phyloP scores from a whole-genome alignment of 1,140 invertebrate species.

The Latrodectus geometricus region DNA sequence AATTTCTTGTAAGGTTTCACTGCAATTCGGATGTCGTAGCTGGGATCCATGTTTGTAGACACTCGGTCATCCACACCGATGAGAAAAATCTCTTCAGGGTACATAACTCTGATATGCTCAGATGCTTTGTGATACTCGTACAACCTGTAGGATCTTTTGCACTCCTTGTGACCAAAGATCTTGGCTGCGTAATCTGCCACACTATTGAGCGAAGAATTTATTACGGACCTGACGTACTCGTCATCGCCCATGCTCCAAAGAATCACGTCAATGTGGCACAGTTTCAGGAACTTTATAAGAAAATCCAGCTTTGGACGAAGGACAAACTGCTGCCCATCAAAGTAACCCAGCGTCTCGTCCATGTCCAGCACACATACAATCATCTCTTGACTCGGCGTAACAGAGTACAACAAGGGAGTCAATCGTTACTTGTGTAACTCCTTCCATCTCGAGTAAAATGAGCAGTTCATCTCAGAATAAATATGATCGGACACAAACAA shows the following conservation, averaged over 20 bases:
- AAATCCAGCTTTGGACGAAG: slow-evolving; percentile 12
- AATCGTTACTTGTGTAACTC: no score
- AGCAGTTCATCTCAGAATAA: no score
- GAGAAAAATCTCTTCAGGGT: not conserved
- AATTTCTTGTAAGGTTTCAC: slow-evolving; percentile 6
- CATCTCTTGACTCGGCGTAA: no score
- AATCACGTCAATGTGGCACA: slow-evolving; percentile 6
- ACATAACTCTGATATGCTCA: slow-evolving; percentile 17
- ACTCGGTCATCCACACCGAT: slow-evolving; percentile 18
- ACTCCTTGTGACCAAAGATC: slow-evolving; percentile 7
- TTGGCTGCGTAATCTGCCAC: not conserved
- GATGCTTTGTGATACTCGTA: slow-evolving; percentile 14
- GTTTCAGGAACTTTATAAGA: not conserved
- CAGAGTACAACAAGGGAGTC: no score
- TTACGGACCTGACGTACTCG: not conserved
- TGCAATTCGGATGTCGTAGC: slow-evolving; percentile 24
- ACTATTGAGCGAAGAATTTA: not conserved
- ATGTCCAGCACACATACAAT: slow-evolving; percentile 33
- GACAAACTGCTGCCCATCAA: not conserved
- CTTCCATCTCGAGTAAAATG: no score
- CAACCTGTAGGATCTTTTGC: not conserved
- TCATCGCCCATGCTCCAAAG: slow-evolving; percentile 28
- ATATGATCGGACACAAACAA: not conserved
- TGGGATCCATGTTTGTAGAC: slow-evolving; percentile 23
- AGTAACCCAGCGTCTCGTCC: slow-evolving; percentile 33